Conservation (phyloP, 2,113 vertebrate genomes). For the Piaya cayana region DNA sequence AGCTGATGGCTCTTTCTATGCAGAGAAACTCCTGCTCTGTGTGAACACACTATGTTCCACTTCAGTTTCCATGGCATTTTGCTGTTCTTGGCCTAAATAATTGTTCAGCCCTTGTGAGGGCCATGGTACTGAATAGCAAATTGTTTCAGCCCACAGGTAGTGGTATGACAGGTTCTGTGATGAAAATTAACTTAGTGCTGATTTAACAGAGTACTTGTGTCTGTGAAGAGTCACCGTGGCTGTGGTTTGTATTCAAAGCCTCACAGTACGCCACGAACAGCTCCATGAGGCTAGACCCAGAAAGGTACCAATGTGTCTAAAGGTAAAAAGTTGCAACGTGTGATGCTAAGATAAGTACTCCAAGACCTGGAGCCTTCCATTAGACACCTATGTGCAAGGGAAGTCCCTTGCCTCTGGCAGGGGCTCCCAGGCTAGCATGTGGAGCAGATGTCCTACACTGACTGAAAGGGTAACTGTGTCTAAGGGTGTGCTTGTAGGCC, state of each 20-base stretch:
- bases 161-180: fast-evolving
- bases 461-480: background rate
- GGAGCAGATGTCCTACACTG: background rate
- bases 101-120: background rate
- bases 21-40: background rate
- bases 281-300: background rate
- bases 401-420: background rate
- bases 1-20: background rate
- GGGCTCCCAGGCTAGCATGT: background rate
- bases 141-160: background rate
- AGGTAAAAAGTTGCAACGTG: background rate
- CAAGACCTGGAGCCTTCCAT: background rate
- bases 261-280: background rate
- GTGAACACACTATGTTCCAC: background rate
- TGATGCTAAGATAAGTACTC: background rate
- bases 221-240: background rate
- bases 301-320: background rate
- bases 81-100: slow-evolving; percentile 12
- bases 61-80: slow-evolving; percentile 22
- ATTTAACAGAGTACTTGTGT: background rate
- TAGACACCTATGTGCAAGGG: background rate
- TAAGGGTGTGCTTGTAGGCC: background rate
- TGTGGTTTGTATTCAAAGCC: background rate
- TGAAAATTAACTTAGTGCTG: background rate
- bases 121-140: background rate